phyloP scores from a whole-genome alignment of 2,797 vertebrate genomes.

The Anguilla marmorata region DNA sequence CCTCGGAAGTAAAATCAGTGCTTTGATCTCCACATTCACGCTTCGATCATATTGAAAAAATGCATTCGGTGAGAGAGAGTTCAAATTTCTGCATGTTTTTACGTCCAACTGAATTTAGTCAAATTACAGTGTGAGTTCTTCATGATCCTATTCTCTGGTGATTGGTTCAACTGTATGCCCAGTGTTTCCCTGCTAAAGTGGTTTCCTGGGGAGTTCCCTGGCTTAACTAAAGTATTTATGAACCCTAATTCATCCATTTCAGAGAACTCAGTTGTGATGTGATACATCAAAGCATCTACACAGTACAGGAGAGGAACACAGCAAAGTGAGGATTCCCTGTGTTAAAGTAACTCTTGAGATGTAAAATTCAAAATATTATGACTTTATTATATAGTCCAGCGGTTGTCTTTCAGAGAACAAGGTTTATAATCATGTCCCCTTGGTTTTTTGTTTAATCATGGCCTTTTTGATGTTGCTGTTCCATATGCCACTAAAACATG shows the following conservation, averaged over 20 bases:
- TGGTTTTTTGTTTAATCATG: neutral
- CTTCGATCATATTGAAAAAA: neutral
- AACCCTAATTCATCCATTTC: neutral
- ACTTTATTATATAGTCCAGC: no score
- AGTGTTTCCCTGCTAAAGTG: neutral
- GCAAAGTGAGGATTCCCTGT: neutral
- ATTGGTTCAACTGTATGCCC: neutral
- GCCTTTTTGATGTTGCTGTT: no score
- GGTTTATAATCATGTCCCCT: no score
- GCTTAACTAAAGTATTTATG: neutral
- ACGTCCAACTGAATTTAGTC: neutral
- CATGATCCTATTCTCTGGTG: neutral
- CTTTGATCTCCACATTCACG: neutral
- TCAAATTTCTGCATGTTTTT: neutral
- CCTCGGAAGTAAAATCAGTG: no score
- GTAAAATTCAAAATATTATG: no score
- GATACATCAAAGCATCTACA: neutral
- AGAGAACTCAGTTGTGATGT: neutral
- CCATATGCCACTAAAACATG: neutral
- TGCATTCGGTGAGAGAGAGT: neutral
- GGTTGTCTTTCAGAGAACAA: no score
- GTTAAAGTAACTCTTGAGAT: no score
- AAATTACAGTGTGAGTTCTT: neutral
- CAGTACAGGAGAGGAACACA: neutral
- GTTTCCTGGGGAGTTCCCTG: neutral